A percentile compares a stretch with the other conserved stretches of the same genome.
These are phyloP conservation scores for Orycteropus afer DNA, from an alignment of 2,113 vertebrate species.

Conservation along the genomic window DNA sequence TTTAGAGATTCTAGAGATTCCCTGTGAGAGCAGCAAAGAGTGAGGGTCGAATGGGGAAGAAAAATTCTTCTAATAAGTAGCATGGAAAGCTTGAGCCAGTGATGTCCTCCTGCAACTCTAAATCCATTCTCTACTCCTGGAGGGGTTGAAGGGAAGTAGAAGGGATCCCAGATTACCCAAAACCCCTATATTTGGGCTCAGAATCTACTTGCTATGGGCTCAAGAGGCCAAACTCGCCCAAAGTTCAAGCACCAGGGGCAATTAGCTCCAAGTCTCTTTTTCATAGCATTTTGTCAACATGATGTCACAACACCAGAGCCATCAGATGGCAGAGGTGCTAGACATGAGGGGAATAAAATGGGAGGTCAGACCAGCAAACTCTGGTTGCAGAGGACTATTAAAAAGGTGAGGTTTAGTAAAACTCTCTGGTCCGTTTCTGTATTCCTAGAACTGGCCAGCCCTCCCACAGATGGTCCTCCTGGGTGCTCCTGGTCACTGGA, in stretches of 20 bases:
- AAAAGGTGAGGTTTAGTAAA: background rate
- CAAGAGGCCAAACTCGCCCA: background rate
- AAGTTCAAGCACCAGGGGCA: background rate
- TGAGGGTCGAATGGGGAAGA: background rate
- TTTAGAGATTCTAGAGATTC: background rate
- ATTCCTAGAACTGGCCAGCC: background rate
- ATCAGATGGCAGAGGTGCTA: background rate
- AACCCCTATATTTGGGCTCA: background rate
- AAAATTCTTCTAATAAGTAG: background rate
- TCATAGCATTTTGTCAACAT: background rate
- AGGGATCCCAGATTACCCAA: background rate
- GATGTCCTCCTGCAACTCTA: background rate
- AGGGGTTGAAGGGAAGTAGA: background rate
- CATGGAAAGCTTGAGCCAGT: fast-evolving
- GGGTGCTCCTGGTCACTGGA: background rate
- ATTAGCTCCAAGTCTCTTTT: background rate
- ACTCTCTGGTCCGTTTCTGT: background rate
- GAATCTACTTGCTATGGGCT: background rate
- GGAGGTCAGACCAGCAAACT: fast-evolving
- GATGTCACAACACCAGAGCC: background rate
- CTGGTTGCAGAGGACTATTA: background rate
- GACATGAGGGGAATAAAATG: background rate
- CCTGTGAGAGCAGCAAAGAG: background rate
- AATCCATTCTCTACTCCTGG: background rate
- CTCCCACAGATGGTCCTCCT: fast-evolving